Base-by-base conservation (phyloP, 1,140 invertebrate genomes). In the Nymphalis io region DNA sequence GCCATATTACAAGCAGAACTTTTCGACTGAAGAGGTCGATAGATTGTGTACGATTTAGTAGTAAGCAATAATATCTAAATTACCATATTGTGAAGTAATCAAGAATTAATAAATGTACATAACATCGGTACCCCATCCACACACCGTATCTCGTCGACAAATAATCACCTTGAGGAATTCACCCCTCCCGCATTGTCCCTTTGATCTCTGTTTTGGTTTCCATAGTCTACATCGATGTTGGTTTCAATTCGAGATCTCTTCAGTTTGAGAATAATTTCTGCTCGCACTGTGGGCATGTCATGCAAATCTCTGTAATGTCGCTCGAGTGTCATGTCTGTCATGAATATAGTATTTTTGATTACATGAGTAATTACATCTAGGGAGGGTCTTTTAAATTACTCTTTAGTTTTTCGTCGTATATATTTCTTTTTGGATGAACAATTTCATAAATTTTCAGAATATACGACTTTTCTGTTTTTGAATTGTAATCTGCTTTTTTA, bases 111-210 rank as follows among this genome's bases (percentile, higher is more conserved):
- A 48, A 48, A 48, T 4, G 27, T 33, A 8, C n/a, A 51, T 15
- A 15, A 15, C 13, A 53, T 27, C 10, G 18, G 27, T 51, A 51
- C 16, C 51, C 6, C 48, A 61, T 85, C 80, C 38, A 79, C 72
- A 11, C 21, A 21, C 64, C 72, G 1, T 75, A 77, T 8, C 39
- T 62, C 71, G 11, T 23, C 15, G 20, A 68, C 67, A 73, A 66
- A 82, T 77, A 81, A 81, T 82, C 83, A 84, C 77, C 81, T 83
- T 84, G 82, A 85, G 81, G 84, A 85, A 87, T 85, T 83, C 80
- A 79, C 84, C 84, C 27, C 84, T 82, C 78, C 70, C 74, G 76
- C 80, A 85, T 82, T 85, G 83, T 85, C 76, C 76, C 84, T 87
- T 87, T 87, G 84, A 87, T 87, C 79, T 87, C 73, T 74, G 75